These are phyloP conservation scores for Chiloscyllium plagiosum DNA, from an alignment of 2,113 vertebrate genomes.

Conservation along the genomic window DNA sequence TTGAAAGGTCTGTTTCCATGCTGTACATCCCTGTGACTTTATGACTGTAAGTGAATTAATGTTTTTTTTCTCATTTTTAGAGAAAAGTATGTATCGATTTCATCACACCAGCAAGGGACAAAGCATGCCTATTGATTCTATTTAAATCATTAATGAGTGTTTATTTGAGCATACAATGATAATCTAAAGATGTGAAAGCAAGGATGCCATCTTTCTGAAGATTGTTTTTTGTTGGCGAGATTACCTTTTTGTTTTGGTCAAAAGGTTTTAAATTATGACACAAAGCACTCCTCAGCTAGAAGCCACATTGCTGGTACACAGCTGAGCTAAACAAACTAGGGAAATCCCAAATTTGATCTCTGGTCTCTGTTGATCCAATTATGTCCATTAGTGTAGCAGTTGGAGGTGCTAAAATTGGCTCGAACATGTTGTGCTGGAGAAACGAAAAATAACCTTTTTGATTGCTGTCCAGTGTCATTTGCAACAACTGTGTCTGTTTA, in stretches of 20 bases:
- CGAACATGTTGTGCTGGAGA: background rate
- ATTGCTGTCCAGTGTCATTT: background rate
- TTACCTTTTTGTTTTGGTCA: background rate
- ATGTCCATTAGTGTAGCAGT: background rate
- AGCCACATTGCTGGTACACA: background rate
- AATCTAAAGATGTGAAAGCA: background rate
- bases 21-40: too few species aligned
- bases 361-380: background rate
- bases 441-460: background rate
- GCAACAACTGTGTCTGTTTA: background rate
- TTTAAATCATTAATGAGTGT: background rate
- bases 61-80: background rate
- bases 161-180: background rate
- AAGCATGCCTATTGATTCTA: background rate
- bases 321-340: background rate
- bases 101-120: background rate
- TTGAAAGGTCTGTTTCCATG: too few species aligned
- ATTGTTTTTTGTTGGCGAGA: background rate
- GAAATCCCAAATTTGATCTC: background rate
- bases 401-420: background rate
- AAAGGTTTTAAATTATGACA: background rate
- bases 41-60: too few species aligned
- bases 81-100: background rate
- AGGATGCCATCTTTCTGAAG: background rate
- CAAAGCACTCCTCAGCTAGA: background rate